These are phyloP conservation scores for Xenentodon cancila DNA, from an alignment of 2,797 vertebrate genomes.

Conservation along the genomic window DNA sequence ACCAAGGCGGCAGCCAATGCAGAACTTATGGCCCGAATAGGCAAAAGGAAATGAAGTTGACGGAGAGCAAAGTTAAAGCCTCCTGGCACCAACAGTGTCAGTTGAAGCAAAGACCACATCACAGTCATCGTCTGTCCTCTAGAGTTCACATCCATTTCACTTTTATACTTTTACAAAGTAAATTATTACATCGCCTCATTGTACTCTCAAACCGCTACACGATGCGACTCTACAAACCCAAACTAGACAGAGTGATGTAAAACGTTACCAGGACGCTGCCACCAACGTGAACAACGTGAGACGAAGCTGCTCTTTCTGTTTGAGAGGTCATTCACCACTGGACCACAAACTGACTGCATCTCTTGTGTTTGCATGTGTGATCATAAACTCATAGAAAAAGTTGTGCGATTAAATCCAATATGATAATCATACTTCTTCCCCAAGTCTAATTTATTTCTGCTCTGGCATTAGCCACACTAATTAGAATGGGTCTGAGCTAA, in stretches of 20 bases:
- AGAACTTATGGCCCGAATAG: conserved; percentile 86
- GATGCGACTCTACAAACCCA: conserved; percentile 19
- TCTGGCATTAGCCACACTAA: conserved; percentile 56
- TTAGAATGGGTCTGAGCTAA: conserved; percentile 55
- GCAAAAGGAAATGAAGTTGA: conserved; percentile 79
- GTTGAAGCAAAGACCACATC: conserved; percentile 36
- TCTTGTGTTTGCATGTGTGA: conserved; percentile 65
- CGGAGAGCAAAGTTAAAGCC: too few relatives aligned
- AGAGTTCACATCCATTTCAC: conserved; percentile 54
- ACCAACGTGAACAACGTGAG: conserved; percentile 23
- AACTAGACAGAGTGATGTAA: conserved; percentile 16
- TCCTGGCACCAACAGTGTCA: conserved; percentile 24
- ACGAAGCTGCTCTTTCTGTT: conserved; percentile 61
- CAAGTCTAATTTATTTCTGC: conserved; percentile 66
- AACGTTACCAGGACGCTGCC: conserved; percentile 22
- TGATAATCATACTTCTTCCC: conserved; percentile 48
- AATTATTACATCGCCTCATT: conserved; percentile 14
- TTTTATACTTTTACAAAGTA: conserved; percentile 41
- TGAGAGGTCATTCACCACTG: conserved; percentile 28
- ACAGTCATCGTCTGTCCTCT: conserved; percentile 35
- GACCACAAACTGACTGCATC: conserved; percentile 42
- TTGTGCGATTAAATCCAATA: conserved; percentile 74
- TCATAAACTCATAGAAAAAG: conserved; percentile 55
- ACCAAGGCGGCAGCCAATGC: conserved; percentile 87
- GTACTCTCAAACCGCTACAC: not conserved